phyloP scores from a whole-genome alignment of 2,797 vertebrate genomes.

The Trachops cirrhosus region DNA sequence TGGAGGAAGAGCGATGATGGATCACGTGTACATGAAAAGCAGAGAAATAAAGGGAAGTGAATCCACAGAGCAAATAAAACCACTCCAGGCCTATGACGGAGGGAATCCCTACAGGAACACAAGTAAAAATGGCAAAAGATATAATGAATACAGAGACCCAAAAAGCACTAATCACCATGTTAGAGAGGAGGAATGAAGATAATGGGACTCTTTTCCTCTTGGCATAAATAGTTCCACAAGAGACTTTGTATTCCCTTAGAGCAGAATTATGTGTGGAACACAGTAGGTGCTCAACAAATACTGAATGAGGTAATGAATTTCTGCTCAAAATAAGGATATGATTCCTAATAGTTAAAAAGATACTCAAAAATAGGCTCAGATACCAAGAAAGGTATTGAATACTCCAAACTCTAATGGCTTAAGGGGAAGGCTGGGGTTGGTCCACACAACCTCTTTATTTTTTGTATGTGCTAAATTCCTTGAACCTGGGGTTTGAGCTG shows the following conservation, averaged over 20 bases:
- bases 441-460: background rate
- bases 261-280: background rate
- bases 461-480: background rate
- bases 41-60: background rate
- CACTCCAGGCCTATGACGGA: background rate
- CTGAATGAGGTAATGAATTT: background rate
- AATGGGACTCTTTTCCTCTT: background rate
- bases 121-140: background rate
- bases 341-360: background rate
- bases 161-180: accelerated
- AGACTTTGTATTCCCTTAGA: background rate
- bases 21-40: background rate
- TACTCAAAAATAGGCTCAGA: background rate
- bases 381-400: background rate
- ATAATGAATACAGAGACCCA: background rate
- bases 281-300: background rate
- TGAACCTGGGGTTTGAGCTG: background rate
- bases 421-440: background rate
- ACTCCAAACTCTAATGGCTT: background rate
- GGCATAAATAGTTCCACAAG: background rate
- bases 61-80: background rate
- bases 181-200: background rate
- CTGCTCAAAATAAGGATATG: background rate
- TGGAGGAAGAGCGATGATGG: background rate
- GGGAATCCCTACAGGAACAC: background rate